Percentiles rank a stretch among this genome's conserved stretches.
Evolutionary conservation across 2,797 vertebrate species (phyloP).

Genomic region (Momotus momota): DNA sequence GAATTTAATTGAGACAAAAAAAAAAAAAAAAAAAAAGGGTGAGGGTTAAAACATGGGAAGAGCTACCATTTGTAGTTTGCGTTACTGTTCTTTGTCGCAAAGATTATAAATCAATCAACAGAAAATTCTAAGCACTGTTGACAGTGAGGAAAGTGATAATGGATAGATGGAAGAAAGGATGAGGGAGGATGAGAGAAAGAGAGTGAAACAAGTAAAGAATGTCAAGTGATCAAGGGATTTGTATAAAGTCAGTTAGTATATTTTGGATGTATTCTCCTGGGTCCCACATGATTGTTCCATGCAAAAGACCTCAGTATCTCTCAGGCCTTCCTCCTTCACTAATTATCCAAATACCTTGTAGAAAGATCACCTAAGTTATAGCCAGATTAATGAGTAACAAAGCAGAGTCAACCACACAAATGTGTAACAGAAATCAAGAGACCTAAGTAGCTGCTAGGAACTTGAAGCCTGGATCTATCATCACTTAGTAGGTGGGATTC

Average conservation of each 20-base stretch:
- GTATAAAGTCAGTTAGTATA: neutral
- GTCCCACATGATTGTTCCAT: neutral
- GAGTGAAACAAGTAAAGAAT: neutral
- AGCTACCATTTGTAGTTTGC: neutral
- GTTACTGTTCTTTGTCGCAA: neutral
- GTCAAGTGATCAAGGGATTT: neutral
- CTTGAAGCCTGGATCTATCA: constrained; percentile 17
- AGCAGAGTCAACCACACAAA: neutral
- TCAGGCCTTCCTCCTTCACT: neutral
- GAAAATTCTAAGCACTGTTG: neutral
- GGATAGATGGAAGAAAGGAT: neutral
- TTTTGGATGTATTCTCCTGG: neutral
- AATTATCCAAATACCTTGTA: neutral
- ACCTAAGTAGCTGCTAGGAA: constrained; percentile 1
- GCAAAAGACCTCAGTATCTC: neutral
- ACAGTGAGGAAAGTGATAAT: neutral
- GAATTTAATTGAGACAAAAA: neutral
- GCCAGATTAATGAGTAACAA: neutral
- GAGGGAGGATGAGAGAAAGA: neutral
- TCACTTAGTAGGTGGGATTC: constrained; percentile 14
- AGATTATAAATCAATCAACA: neutral
- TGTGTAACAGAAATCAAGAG: neutral
- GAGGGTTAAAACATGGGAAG: neutral
- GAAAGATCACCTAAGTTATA: neutral
- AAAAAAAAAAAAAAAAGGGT: too few species aligned